These are phyloP conservation scores for Petromus typicus DNA, from an alignment of 2,113 vertebrate species.

Conservation along the genomic window DNA sequence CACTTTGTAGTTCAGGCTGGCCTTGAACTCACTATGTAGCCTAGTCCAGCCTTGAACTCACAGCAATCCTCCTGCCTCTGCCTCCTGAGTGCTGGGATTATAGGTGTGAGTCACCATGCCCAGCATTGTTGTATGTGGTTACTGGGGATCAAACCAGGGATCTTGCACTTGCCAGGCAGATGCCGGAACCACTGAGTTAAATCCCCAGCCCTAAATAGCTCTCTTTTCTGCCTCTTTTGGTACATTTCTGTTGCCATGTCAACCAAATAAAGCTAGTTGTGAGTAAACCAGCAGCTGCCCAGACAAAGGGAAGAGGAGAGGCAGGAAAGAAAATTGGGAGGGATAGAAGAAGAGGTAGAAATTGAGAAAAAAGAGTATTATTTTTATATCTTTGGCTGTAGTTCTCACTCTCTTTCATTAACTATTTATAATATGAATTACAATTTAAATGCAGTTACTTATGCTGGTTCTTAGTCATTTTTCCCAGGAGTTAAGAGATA, in stretches of 20 bases:
- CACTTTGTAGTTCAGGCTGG: no score
- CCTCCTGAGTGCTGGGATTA: no score
- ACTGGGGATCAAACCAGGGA: no score
- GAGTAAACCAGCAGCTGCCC: background rate
- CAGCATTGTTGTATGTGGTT: no score
- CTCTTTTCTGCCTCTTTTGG: slow-evolving; percentile 54
- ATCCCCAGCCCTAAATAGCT: no score
- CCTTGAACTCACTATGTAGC: no score
- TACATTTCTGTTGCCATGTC: slow-evolving; percentile 32
- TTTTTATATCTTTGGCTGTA: background rate
- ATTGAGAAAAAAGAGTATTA: background rate
- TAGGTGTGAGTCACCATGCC: no score
- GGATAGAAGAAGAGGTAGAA: background rate
- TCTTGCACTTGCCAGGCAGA: no score
- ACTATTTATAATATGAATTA: background rate
- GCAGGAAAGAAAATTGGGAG: background rate
- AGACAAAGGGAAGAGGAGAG: background rate
- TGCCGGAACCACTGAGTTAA: no score
- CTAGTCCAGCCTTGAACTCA: no score
- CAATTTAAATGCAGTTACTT: slow-evolving; percentile 8
- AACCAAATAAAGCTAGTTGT: background rate
- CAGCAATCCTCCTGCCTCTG: no score
- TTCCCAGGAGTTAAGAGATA: slow-evolving; percentile 28
- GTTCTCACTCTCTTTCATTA: background rate
- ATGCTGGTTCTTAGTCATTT: slow-evolving; percentile 9